Conservation (phyloP, 2,797 vertebrate genomes). For the Australoheros facetus region DNA sequence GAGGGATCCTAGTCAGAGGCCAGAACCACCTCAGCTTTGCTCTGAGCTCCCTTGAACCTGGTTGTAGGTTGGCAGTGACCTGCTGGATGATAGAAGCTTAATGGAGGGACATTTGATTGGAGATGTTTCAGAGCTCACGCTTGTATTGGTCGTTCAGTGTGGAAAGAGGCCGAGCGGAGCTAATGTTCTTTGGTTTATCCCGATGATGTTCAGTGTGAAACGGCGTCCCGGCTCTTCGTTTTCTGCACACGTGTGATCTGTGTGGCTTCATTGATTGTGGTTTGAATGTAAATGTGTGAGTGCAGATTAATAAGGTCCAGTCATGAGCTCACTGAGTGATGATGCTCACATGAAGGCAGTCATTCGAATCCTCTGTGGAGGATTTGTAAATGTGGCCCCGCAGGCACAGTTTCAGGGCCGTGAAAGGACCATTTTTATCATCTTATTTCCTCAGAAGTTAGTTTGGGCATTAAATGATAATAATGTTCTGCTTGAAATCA, state of each 20-base stretch:
- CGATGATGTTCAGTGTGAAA: conserved; percentile 31
- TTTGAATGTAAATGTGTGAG: no score
- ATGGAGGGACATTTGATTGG: background rate
- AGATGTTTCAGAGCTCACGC: no score
- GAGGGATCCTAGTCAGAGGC: no score
- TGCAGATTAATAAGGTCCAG: no score
- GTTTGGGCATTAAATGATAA: conserved; percentile 17
- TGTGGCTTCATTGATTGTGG: background rate
- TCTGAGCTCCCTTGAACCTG: no score
- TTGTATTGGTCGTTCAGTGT: background rate
- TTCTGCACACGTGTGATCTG: background rate
- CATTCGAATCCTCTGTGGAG: background rate
- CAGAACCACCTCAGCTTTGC: no score
- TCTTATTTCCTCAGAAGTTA: background rate
- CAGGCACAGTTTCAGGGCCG: background rate
- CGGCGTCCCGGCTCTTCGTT: background rate
- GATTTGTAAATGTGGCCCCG: background rate
- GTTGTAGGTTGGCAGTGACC: no score
- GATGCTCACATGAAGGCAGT: background rate
- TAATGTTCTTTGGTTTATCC: background rate
- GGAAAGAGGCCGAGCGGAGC: background rate
- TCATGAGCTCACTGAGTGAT: background rate
- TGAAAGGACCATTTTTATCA: background rate
- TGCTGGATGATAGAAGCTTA: no score
- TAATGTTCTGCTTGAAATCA: background rate